Conservation (phyloP, 2,113 vertebrate species). For the Varanus komodoensis region DNA sequence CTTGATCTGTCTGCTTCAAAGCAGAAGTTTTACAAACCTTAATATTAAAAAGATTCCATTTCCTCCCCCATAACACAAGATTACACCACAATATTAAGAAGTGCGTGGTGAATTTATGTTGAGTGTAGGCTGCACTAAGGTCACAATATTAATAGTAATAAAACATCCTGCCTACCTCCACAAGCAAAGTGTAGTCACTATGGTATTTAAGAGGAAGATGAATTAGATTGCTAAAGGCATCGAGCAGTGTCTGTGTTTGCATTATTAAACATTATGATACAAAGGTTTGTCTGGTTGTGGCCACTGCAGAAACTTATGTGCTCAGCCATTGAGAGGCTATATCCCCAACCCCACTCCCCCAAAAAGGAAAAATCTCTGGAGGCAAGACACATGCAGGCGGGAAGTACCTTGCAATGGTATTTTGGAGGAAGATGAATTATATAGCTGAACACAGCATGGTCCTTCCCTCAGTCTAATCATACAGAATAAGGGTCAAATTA, state of each 20-base stretch:
- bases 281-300: conserved; percentile 9
- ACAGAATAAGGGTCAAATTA: not conserved
- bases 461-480: not conserved
- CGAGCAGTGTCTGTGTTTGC: conserved; percentile 21
- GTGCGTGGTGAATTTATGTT: conserved; percentile 1
- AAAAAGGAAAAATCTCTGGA: not conserved
- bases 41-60: conserved; percentile 8
- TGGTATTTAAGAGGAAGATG: conserved; percentile 38
- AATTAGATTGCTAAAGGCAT: conserved; percentile 38
- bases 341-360: not conserved
- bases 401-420: not conserved
- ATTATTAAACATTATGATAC: conserved; percentile 35
- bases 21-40: not conserved
- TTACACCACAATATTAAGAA: conserved; percentile 28
- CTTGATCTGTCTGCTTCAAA: not conserved
- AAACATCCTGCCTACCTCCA: conserved; percentile 20
- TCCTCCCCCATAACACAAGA: not conserved
- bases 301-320: conserved; percentile 4
- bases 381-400: not conserved
- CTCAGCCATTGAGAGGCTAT: conserved; percentile 16
- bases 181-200: conserved; percentile 12
- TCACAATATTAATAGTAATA: conserved; percentile 42
- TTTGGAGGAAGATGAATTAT: not conserved
- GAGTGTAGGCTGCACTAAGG: conserved; percentile 8
- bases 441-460: not conserved